These are phyloP conservation scores for Diachrysia chrysitis DNA, from an alignment of 2,888 invertebrate species.

Conservation along the genomic window DNA sequence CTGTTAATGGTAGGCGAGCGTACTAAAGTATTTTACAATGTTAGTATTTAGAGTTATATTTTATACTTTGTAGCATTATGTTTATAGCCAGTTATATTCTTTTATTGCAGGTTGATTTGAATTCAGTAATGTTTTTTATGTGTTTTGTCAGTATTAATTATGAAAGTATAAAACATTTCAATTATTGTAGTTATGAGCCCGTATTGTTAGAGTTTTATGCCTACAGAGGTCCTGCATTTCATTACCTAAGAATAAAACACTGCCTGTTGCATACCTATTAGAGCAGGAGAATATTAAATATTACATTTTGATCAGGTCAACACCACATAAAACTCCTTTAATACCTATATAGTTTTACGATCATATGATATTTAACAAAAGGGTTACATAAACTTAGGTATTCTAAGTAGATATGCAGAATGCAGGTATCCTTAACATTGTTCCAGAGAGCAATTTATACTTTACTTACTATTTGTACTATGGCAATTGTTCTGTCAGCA, in stretches of 20 bases:
- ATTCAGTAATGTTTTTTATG: background rate
- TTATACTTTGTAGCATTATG: conserved; percentile 4
- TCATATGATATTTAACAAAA: no score
- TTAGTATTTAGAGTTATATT: conserved; percentile 5
- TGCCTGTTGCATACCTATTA: background rate
- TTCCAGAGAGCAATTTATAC: background rate
- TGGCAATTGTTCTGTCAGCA: no score
- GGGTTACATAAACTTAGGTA: background rate
- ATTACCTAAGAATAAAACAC: background rate
- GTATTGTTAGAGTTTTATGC: background rate
- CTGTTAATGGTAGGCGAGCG: conserved; percentile 37
- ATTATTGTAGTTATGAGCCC: conserved; percentile 4
- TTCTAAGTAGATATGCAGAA: no score
- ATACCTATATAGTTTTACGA: no score
- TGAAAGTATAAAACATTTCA: background rate
- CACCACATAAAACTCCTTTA: no score
- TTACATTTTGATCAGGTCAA: no score
- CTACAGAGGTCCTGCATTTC: background rate
- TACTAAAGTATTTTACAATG: conserved; percentile 17
- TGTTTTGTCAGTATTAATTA: conserved; percentile 1
- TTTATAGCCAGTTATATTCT: conserved; percentile 2
- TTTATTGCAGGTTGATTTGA: conserved; percentile 2
- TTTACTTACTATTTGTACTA: no score
- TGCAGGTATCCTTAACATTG: background rate
- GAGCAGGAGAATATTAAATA: no score